Percentiles rank a stretch among this genome's conserved stretches.
Conservation (phyloP, 2,113 vertebrate species). For the Oostethus manadensis region DNA sequence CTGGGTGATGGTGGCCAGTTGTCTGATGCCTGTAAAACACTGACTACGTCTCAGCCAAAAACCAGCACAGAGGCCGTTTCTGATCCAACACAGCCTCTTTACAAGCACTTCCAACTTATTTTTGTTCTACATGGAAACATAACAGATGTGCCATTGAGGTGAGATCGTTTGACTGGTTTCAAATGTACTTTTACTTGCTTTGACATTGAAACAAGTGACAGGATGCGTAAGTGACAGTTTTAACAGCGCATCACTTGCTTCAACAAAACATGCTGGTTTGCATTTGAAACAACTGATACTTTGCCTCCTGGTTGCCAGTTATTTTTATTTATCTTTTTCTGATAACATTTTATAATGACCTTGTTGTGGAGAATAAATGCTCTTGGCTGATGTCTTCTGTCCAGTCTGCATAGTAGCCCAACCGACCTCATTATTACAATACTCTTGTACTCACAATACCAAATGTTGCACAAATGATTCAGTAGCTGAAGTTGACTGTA, state of each 20-base stretch:
- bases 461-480: neutral
- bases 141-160: conserved; percentile 37
- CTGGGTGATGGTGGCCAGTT: conserved; percentile 55
- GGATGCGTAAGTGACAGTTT: conserved; percentile 49
- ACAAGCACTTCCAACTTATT: conserved; percentile 17
- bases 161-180: conserved; percentile 60
- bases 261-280: conserved; percentile 51
- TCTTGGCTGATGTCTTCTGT: neutral
- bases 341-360: conserved; percentile 18
- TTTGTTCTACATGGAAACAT: conserved; percentile 27
- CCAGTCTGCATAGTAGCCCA: conserved; percentile 17
- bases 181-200: conserved; percentile 46
- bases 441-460: conserved; percentile 2
- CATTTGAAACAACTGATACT: conserved; percentile 60
- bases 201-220: conserved; percentile 47
- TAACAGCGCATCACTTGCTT: conserved; percentile 50
- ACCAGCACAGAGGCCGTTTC: conserved; percentile 22
- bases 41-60: conserved; percentile 24
- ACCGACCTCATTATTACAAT: conserved; percentile 16
- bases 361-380: conserved; percentile 9
- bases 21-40: conserved; percentile 50
- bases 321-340: neutral
- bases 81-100: conserved; percentile 35
- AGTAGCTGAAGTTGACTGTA: neutral
- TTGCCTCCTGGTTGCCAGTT: conserved; percentile 46